phyloP scores from a whole-genome alignment of 2,113 vertebrate species.

The Hemichromis elongatus region DNA sequence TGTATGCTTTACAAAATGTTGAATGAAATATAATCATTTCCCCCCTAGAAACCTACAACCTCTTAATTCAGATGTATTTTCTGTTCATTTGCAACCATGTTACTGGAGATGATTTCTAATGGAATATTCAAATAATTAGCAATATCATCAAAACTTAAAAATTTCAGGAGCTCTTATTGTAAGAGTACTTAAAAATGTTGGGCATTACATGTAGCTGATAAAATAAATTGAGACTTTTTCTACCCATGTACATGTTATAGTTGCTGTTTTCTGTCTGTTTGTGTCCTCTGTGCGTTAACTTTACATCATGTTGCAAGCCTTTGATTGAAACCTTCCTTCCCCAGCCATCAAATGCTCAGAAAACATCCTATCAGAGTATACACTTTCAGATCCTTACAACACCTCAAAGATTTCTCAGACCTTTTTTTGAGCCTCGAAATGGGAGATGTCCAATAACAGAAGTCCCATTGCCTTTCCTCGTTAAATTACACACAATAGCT shows the following conservation, averaged over 20 bases:
- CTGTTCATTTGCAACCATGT: background rate
- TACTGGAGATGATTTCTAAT: background rate
- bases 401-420: conserved; percentile 3
- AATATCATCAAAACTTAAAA: background rate
- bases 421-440: conserved; percentile 46
- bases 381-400: background rate
- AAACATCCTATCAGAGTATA: background rate
- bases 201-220: background rate
- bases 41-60: background rate
- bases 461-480: background rate
- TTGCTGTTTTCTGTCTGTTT: background rate
- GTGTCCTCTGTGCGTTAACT: background rate
- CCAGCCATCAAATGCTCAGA: background rate
- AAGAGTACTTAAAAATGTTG: background rate
- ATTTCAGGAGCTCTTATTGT: background rate
- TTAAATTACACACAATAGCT: background rate
- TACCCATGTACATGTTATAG: background rate
- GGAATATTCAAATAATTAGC: background rate
- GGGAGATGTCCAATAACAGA: conserved; percentile 25
- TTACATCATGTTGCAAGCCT: background rate
- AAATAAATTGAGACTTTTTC: background rate
- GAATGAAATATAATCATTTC: background rate
- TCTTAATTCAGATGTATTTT: too few species aligned
- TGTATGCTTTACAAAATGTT: background rate
- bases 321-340: conserved; percentile 8